Evolutionary conservation across 2,113 vertebrate species (phyloP), one percentile per base, ranked within the genome.

Genomic region (Caracal caracal): DNA sequence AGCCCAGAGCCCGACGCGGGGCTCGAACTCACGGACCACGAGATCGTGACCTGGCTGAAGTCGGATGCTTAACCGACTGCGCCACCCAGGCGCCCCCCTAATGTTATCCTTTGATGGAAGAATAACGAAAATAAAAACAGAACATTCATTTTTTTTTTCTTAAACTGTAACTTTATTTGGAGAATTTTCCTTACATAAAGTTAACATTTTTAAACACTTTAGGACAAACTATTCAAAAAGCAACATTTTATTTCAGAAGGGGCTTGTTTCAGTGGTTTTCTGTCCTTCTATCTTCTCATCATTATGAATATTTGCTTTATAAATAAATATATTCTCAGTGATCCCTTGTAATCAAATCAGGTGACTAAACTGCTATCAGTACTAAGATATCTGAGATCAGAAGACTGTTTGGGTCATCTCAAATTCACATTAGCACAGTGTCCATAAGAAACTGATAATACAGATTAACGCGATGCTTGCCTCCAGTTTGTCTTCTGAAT

Each of bases 161-260:
- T 89, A 97, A 97, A 95, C 15, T 96, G 43, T 94, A 95, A 94
- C 83, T 99, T 99, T 98, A 99, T 98, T 99, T 85, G 71, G 85
- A 97, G 70, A 96, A 47, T 97, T 96, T 98, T 94, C 16, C 88
- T 97, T 93, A 97, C 61, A 95, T 76, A 96, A 97, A 97, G 47
- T 93, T 81, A 88, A 94, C 33, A 1, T 85, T 83, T 75, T 96
- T 81, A 96, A 97, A 95, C 84, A 94, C 66, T 51, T 84, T 78
- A 81, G 35, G 91, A 95, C 83, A 93, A 96, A 94, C 68, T 96
- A 90, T 93, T 95, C 51, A 80, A 90, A 97, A 93, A 85, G 30
- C 65, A 89, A 75, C 59, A 71, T 89, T 97, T 94, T 89, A 84
- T 90, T 95, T 97, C 75, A 73, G 84, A 90, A 94, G 40, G 66